Conservation (phyloP, 2,113 vertebrate genomes). For the Rhinichthys klamathensis region DNA sequence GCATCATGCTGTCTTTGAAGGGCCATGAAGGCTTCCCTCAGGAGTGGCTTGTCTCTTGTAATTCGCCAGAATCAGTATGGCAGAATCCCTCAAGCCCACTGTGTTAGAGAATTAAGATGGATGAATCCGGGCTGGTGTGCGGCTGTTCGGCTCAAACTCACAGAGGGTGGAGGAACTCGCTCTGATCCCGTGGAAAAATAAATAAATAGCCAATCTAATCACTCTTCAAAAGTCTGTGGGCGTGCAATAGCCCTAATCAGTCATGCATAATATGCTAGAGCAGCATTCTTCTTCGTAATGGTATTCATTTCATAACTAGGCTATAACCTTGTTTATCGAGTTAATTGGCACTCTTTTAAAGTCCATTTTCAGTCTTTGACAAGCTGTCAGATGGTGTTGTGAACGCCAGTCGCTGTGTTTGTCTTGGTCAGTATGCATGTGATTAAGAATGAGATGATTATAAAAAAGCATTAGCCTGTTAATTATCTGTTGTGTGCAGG, state of each 20-base stretch:
- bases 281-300: slow-evolving; percentile 14
- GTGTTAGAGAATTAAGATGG: slow-evolving; percentile 39
- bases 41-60: slow-evolving; percentile 34
- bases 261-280: slow-evolving; percentile 2
- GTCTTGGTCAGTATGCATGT: neutral
- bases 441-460: slow-evolving; percentile 5
- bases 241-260: slow-evolving; percentile 24
- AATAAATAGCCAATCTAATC: slow-evolving; percentile 37
- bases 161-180: neutral
- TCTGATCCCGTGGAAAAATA: slow-evolving; percentile 56
- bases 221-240: slow-evolving; percentile 42
- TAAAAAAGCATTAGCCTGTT: slow-evolving; percentile 29
- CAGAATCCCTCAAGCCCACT: slow-evolving; percentile 29
- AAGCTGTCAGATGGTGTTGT: neutral
- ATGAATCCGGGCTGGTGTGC: slow-evolving; percentile 36
- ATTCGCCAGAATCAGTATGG: slow-evolving; percentile 36
- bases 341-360: slow-evolving; percentile 27
- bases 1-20: slow-evolving; percentile 21
- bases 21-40: slow-evolving; percentile 6
- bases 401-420: neutral
- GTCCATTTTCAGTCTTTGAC: neutral
- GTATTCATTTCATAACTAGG: slow-evolving; percentile 34
- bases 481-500: slow-evolving; percentile 43
- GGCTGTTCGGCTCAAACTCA: slow-evolving; percentile 11
- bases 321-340: slow-evolving; percentile 35